These are phyloP conservation scores for Hetaerina titia DNA, from an alignment of 2,888 invertebrate species.

Conservation along the genomic window DNA sequence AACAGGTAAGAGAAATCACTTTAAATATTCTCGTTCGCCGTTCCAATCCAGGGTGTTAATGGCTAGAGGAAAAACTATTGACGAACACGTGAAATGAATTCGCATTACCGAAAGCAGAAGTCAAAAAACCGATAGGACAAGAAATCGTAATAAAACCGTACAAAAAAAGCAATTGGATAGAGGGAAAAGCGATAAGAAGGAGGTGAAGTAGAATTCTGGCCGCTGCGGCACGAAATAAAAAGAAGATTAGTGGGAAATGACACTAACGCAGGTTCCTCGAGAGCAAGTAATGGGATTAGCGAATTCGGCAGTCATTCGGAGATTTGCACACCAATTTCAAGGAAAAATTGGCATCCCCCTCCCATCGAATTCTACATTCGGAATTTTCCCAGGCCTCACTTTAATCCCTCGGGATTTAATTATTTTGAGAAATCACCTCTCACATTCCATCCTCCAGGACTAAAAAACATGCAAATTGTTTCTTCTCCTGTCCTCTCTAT, in stretches of 20 bases:
- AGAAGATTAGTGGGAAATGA: neutral
- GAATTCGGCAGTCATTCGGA: neutral
- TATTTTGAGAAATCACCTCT: too few species aligned
- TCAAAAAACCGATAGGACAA: neutral
- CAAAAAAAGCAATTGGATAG: neutral
- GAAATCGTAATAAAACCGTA: neutral
- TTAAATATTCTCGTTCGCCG: too few species aligned
- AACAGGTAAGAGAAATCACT: too few species aligned
- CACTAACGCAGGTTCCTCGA: neutral
- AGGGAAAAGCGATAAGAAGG: neutral
- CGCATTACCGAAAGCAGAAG: neutral
- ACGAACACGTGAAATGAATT: neutral
- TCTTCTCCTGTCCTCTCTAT: too few species aligned
- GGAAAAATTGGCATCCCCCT: neutral
- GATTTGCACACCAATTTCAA: conserved; percentile 1
- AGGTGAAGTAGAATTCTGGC: neutral
- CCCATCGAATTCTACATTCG: neutral
- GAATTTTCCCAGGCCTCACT: neutral
- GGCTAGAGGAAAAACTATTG: neutral
- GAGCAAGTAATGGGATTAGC: conserved; percentile 3
- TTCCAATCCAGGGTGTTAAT: too few species aligned
- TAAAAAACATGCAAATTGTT: too few species aligned
- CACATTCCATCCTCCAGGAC: too few species aligned
- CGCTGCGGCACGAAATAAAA: neutral
- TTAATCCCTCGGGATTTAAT: too few species aligned